Base-by-base conservation (phyloP, 37 sponge, comb jelly and placozoan genomes). In the Hexactinellida sp. region DNA sequence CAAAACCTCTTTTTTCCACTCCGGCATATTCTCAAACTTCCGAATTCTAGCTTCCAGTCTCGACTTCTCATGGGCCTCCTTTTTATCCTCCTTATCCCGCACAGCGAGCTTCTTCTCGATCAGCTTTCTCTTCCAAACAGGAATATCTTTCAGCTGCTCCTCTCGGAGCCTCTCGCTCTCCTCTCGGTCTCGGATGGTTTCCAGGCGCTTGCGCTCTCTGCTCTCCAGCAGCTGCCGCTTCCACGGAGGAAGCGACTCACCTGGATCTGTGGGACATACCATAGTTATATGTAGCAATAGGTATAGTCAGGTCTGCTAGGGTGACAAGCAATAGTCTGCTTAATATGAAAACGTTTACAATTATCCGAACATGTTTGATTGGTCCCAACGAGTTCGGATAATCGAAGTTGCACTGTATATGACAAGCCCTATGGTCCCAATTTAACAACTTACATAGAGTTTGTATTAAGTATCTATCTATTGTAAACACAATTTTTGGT, bases 21-120 rank as follows among this genome's bases (percentile, higher is more conserved):
- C 76, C 3, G 76, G 76, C 30, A 63, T 25, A n/a, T 63, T 63
- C 34, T 63, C 76, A 28, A 63, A 63, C 34, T 63, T 63, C 34
- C 76, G 21, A 32, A 63, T 63, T 63, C 76, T 63, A 63, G 76
- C 21, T 63, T 63, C 76, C 3, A 63, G 76, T n/a, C 76, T 63
- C 5, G 76, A 7, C 13, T n/a, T 1, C 34, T 63, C 76, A 21
- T 63, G 3, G 34, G 28, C 76, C 30, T 63, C 32, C 76, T 63
- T 63, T 23, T 63, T 63, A 3, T 10, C 30, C 3, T 63, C 76
- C 30, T 10, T 3, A 32, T 63, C 76, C 25, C 76, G 21, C 34
- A 7, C 25, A 7, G 76, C 76, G 34, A n/a, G 1, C 34, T 63
- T 63, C 76, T 63, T 63, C 76, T 63, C 76, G 76, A 63, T 63